Percentiles rank a stretch among this genome's conserved stretches.
These are phyloP conservation scores for Caenorhabditis parvicauda DNA, from an alignment of 2,888 invertebrate species.

Conservation along the genomic window DNA sequence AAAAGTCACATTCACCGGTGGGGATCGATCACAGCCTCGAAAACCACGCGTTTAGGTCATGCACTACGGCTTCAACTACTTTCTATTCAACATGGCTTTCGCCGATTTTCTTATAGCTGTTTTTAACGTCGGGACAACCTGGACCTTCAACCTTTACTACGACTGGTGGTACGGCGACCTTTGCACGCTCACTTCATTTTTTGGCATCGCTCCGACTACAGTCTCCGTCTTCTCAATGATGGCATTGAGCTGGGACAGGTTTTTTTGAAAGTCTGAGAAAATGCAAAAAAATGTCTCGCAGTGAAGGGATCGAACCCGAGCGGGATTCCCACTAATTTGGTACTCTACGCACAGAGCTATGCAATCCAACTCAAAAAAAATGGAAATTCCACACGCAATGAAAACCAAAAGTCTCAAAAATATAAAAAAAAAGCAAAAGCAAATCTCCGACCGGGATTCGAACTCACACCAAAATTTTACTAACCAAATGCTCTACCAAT, in stretches of 20 bases:
- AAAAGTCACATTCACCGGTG: too few species aligned
- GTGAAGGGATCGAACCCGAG: too few species aligned
- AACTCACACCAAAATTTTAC: not conserved
- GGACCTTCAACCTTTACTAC: slow-evolving; percentile 53
- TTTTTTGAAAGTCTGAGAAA: not conserved
- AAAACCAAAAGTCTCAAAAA: too few species aligned
- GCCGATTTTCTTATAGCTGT: slow-evolving; percentile 56
- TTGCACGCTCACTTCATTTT: slow-evolving; percentile 51
- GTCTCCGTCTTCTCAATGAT: slow-evolving; percentile 54
- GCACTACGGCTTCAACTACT: slow-evolving; percentile 55
- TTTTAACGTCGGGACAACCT: slow-evolving; percentile 53
- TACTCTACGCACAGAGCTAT: too few species aligned
- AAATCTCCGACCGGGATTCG: too few species aligned
- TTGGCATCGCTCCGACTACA: slow-evolving; percentile 54
- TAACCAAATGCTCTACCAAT: not conserved
- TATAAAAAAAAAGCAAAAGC: too few species aligned
- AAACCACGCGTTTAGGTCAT: slow-evolving; percentile 39
- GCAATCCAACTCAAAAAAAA: too few species aligned
- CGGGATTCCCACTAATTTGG: too few species aligned
- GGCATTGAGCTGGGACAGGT: slow-evolving; percentile 47
- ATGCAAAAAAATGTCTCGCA: not conserved
- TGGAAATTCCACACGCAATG: too few species aligned
- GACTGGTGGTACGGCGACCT: slow-evolving; percentile 53
- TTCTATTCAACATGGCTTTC: slow-evolving; percentile 57
- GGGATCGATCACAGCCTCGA: not conserved